Evolutionary conservation across 2,888 invertebrate species (phyloP), one percentile per base, ranked within the genome.

Genomic region (Criorhina ranunculi): DNA sequence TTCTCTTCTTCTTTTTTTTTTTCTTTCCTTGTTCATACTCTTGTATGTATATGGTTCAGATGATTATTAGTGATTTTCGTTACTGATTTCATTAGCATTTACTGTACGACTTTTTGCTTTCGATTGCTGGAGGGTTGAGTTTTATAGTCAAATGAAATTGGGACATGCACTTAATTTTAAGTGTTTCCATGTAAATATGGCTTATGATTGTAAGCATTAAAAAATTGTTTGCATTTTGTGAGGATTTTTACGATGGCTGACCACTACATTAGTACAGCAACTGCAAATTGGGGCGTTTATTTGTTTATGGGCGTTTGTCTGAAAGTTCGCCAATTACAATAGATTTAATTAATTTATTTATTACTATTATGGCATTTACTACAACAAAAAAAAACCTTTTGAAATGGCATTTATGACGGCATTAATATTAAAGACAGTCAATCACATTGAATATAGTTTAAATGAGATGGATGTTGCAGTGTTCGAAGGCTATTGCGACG

Each of bases 91-190:
- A 57, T 49, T 62, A n/a, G 60, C 37, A 49, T 79, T 40, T 42
- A 31, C 46, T 29, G 29, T 40, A 37, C 31, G 12, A 64, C 24
- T 51, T n/a, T n/a, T n/a, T 37, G n/a, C 53, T 33, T 42, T 33
- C 17, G 31, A 0, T 31, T 17, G 15, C 33, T 55, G 17, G 33
- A 44, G 12, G 44, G 15, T 57, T 33, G 19, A 49, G 53, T 55
- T 62, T 78, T 29, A 69, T 60, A 37, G 49, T 44, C 42, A 37
- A 59, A 76, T 17, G 37, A 51, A 73, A 69, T 29, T 60, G 62
- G 60, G 55, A 67, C 64, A 59, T 66, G 70, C 62, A 67, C 60
- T 80, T 60, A 60, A 59, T 46, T 64, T 75, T 62, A 11, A 53
- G 40, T 59, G 42, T 57, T 59, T 57, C 12, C 12, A 57, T 75